phyloP scores from a whole-genome alignment of 1,140 invertebrate species.

The Zaprionus tsacasi region DNA sequence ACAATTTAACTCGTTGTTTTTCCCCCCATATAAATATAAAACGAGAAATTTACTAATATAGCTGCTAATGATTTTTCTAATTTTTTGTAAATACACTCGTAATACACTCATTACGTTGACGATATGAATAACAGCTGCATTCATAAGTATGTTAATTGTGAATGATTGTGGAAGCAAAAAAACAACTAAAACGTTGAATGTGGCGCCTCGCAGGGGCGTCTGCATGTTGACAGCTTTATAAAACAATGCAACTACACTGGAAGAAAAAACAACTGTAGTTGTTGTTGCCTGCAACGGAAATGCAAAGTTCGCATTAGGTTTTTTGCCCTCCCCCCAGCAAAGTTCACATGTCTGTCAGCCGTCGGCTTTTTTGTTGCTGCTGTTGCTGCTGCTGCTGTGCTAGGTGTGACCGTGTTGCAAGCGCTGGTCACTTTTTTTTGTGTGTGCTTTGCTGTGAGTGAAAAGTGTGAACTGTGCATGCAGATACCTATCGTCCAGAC shows the following conservation, averaged over 20 bases:
- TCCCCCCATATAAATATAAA: background rate
- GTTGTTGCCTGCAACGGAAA: constrained; percentile 53
- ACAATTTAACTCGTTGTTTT: background rate
- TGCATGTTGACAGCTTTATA: constrained; percentile 55
- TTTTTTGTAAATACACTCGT: constrained; percentile 3
- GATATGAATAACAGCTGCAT: constrained; percentile 26
- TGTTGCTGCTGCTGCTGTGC: constrained; percentile 13
- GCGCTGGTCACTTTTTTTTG: constrained; percentile 36
- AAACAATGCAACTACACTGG: constrained; percentile 54
- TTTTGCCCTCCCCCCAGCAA: constrained; percentile 34
- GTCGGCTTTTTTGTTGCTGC: constrained; percentile 53
- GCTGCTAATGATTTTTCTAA: constrained; percentile 2
- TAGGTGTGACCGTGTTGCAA: constrained; percentile 56
- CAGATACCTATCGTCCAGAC: constrained; percentile 67
- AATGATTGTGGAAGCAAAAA: background rate
- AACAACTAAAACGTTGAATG: constrained; percentile 9
- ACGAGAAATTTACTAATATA: background rate
- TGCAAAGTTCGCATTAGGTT: constrained; percentile 56
- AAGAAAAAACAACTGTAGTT: constrained; percentile 5
- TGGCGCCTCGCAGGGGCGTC: constrained; percentile 42
- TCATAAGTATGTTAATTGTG: constrained; percentile 30
- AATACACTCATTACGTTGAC: background rate
- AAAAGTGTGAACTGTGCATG: constrained; percentile 82
- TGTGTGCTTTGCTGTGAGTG: constrained; percentile 41
- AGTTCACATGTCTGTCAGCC: constrained; percentile 75